A percentile compares a stretch with the other conserved stretches of the same genome.
phyloP scores from a whole-genome alignment of 2,888 invertebrate species.

The Stenurella melanura region DNA sequence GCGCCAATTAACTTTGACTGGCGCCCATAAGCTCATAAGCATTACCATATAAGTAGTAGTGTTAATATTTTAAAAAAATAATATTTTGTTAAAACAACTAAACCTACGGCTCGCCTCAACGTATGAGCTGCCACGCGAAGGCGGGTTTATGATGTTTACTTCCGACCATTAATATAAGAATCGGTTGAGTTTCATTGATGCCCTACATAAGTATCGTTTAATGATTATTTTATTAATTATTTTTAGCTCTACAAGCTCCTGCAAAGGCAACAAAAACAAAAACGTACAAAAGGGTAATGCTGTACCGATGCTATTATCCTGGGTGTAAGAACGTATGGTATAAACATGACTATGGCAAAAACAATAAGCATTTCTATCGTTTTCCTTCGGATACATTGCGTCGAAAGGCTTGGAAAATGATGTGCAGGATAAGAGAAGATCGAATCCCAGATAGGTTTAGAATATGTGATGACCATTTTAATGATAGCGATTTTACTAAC shows the following conservation, averaged over 20 bases:
- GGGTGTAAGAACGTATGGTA: conserved; percentile 21
- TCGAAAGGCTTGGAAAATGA: conserved; percentile 18
- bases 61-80: no score
- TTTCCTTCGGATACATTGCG: conserved; percentile 10
- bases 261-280: neutral
- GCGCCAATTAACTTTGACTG: no score
- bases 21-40: no score
- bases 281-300: neutral
- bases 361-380: conserved; percentile 32
- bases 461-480: conserved; percentile 28
- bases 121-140: no score
- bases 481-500: neutral
- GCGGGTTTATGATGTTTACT: no score
- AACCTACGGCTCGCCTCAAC: no score
- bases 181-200: no score
- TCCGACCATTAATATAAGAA: no score
- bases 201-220: no score
- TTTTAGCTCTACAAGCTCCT: neutral
- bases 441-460: conserved; percentile 1
- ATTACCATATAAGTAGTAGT: no score
- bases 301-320: conserved; percentile 27
- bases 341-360: conserved; percentile 6
- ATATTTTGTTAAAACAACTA: no score
- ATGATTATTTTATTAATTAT: no score
- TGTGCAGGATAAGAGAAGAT: neutral